These are phyloP conservation scores for Notocelia uddmanniana DNA, from an alignment of 2,888 invertebrate species.

Conservation along the genomic window DNA sequence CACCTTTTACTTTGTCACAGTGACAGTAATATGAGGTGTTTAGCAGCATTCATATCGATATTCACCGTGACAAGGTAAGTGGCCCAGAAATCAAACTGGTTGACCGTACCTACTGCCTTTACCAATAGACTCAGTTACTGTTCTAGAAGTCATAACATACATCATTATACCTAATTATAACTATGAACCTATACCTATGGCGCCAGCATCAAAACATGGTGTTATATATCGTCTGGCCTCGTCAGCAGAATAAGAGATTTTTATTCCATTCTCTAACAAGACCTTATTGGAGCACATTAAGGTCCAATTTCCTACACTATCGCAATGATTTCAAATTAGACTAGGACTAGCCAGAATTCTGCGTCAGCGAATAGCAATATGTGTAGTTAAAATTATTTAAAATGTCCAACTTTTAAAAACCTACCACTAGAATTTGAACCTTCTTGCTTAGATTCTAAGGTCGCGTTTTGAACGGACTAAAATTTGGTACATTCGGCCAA, in stretches of 20 bases:
- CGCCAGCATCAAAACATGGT: constrained; percentile 16
- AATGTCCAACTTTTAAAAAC: background rate
- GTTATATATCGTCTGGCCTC: constrained; percentile 13
- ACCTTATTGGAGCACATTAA: background rate
- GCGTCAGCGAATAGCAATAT: background rate
- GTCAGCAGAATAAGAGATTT: constrained; percentile 8
- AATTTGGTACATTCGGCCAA: no score
- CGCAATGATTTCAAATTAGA: background rate
- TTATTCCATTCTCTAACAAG: background rate
- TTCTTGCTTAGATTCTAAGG: no score
- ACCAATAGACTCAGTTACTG: background rate
- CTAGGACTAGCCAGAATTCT: constrained; percentile 14
- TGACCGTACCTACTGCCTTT: no score
- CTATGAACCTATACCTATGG: no score
- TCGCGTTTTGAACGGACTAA: no score
- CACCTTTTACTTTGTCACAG: no score
- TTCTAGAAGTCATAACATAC: background rate
- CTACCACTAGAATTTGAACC: no score
- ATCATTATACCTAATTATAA: no score
- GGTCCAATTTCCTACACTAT: background rate
- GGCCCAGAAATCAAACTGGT: no score
- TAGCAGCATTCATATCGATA: no score
- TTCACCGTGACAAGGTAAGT: no score
- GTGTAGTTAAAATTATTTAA: background rate
- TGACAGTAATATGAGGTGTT: no score